These are phyloP conservation scores for Hylaeus anthracinus DNA, from an alignment of 1,140 invertebrate genomes.

Conservation along the genomic window DNA sequence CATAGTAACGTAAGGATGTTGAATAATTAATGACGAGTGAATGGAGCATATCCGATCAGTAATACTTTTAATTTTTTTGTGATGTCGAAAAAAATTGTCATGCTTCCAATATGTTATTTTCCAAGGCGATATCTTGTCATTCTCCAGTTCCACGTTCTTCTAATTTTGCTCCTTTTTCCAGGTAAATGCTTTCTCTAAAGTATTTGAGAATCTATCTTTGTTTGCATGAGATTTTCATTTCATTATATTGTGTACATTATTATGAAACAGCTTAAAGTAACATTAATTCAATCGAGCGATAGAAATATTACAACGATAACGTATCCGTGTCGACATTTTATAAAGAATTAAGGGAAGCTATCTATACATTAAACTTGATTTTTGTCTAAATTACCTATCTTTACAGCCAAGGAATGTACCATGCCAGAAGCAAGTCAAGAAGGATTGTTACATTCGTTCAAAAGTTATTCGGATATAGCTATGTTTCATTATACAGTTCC, in stretches of 20 bases:
- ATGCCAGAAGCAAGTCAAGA: constrained; percentile 81
- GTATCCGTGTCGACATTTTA: background rate
- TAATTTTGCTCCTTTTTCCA: constrained; percentile 48
- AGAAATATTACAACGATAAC: background rate
- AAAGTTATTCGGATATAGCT: constrained; percentile 81
- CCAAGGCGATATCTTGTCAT: constrained; percentile 21
- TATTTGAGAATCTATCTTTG: background rate
- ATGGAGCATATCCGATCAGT: constrained; percentile 11
- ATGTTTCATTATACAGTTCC: constrained; percentile 82
- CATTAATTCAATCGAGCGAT: background rate
- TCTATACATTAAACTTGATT: background rate
- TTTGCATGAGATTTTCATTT: background rate
- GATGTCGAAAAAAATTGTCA: constrained; percentile 37
- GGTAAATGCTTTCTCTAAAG: constrained; percentile 28
- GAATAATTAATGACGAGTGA: constrained; percentile 25
- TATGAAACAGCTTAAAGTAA: background rate
- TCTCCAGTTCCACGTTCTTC: constrained; percentile 16
- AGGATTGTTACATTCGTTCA: constrained; percentile 79
- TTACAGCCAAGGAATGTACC: constrained; percentile 36
- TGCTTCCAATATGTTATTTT: constrained; percentile 40
- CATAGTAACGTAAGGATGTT: constrained; percentile 4
- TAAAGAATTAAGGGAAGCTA: background rate
- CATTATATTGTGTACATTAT: background rate
- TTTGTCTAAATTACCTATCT: background rate
- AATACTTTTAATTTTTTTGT: constrained; percentile 28